Evolutionary conservation across 2,113 vertebrate species (phyloP), one percentile per base, ranked within the genome.

Genomic region (Tetrax tetrax): DNA sequence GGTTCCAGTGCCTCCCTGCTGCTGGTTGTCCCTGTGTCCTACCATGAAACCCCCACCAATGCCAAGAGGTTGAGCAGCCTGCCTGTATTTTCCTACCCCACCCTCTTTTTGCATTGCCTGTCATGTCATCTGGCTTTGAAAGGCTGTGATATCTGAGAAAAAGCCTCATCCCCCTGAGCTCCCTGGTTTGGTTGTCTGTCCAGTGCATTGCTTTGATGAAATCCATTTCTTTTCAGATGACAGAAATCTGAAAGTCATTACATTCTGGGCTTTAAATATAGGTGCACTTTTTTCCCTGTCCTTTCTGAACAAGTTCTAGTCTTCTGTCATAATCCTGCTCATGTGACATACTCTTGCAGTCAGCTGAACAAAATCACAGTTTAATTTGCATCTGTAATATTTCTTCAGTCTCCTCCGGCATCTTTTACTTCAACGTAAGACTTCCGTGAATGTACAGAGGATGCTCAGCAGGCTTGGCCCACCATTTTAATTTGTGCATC

Each of bases 31-130:
- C 20, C 64, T 54, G 8, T 16, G 7, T 22, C 37, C 50, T 11
- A 9, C 59, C 3, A 10, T 20, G 51, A 71, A 56, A 2, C 4
- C 19, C 25, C 69, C 0, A 2, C 7, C 21, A 7, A 2, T 25
- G 50, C 33, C 48, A 54, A n/a, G 43, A 68, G 16, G 3, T 12
- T 38, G 77, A 35, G 23, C 35, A 89, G 7, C 29, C 51, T 2
- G 1, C 24, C 27, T 56, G 2, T 50, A 1, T 53, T 81, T 60
- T 48, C 57, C 14, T 19, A 7, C 23, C 23, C 24, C 4, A 3
- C 6, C 60, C 29, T 8, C 7, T 76, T 57, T 65, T 35, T 45
- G 4, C 21, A 5, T 53, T 86, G 33, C 48, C 24, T 5, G 1
- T 83, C 35, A 11, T 47, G 57, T 35, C 41, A 10, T 27, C 4